A percentile compares a stretch with the other conserved stretches of the same genome.
These are phyloP conservation scores for Platycheirus rosarum DNA, from an alignment of 2,888 invertebrate genomes.

Conservation along the genomic window DNA sequence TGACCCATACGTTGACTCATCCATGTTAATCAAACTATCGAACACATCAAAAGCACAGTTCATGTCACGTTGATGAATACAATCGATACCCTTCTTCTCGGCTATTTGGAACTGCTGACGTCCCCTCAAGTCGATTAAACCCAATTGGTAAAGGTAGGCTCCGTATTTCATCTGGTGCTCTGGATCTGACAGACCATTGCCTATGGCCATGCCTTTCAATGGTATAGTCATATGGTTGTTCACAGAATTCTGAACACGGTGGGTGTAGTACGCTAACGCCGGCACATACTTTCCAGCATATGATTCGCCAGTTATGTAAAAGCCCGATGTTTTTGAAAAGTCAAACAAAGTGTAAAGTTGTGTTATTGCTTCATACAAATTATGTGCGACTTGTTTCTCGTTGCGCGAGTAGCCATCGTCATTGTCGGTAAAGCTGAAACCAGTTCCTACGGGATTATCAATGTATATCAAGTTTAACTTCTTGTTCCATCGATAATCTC, in stretches of 20 bases:
- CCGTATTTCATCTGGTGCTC: constrained; percentile 90
- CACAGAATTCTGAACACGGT: constrained; percentile 83
- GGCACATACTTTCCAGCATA: constrained; percentile 92
- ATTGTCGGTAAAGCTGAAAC: constrained; percentile 93
- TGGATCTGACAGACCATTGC: constrained; percentile 92
- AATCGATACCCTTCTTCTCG: constrained; percentile 83
- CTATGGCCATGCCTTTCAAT: constrained; percentile 85
- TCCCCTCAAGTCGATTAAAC: constrained; percentile 85
- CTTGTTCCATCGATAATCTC: constrained; percentile 91
- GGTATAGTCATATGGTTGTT: constrained; percentile 79
- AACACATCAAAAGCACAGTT: constrained; percentile 88
- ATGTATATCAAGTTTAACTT: constrained; percentile 92
- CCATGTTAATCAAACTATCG: constrained; percentile 87
- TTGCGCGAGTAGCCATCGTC: constrained; percentile 90
- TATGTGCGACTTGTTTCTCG: constrained; percentile 90
- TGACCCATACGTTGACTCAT: constrained; percentile 84
- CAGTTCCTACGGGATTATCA: constrained; percentile 96
- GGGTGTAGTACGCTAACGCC: constrained; percentile 86
- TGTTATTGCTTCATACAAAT: constrained; percentile 88
- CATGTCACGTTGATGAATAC: constrained; percentile 87
- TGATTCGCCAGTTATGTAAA: constrained; percentile 95
- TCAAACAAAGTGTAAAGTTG: constrained; percentile 94
- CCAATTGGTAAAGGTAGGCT: constrained; percentile 91
- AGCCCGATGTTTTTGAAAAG: constrained; percentile 88
- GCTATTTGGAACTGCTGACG: constrained; percentile 85